Base-by-base conservation (phyloP, 2,113 vertebrate species). In the Aptenodytes forsteri region DNA sequence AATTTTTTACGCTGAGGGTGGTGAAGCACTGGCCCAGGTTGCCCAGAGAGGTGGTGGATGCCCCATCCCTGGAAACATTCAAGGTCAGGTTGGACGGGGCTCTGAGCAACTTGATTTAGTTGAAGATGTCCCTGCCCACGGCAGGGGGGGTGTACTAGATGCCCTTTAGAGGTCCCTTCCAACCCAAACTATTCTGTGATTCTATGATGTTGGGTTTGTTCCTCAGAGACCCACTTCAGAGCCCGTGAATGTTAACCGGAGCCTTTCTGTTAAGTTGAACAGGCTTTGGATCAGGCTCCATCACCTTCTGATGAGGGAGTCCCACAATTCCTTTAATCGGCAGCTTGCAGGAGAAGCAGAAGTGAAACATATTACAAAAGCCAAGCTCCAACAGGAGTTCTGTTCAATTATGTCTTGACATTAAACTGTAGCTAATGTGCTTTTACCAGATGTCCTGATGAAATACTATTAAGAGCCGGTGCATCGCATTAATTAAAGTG, bases 401-500 rank as follows among this genome's bases (percentile, higher is more conserved):
- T 70, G 91, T 89, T 92, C 93, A 87, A 84, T 95, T 96, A 91
- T 15, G 55, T 46, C 80, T 87, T 87, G 85, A 89, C 85, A 49
- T 93, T 86, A 91, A 94, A 87, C 83, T 77, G 75, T 59, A 87
- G 93, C 88, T 96, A 78, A 83, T 95, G 83, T 94, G 91, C 91
- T 96, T 94, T 95, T 87, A 91, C 87, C 96, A 97, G 91, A 90
- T 93, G 87, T 95, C 95, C 91, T 62, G 86, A 89, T 87, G 89
- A 96, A 97, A 93, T 96, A 91, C 69, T 94, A 94, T 90, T 95
- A 94, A 56, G 47, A 90, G 92, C 72, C 6, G 6, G 69, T 52
- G 73, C 78, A 65, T 75, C 70, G 64, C 85, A 58, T 96, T 97
- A 97, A 95, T 97, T 96, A 96, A 95, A 97, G 89, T 83, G 76